phyloP scores from a whole-genome alignment of 2,888 invertebrate species.

The Boloria selene region DNA sequence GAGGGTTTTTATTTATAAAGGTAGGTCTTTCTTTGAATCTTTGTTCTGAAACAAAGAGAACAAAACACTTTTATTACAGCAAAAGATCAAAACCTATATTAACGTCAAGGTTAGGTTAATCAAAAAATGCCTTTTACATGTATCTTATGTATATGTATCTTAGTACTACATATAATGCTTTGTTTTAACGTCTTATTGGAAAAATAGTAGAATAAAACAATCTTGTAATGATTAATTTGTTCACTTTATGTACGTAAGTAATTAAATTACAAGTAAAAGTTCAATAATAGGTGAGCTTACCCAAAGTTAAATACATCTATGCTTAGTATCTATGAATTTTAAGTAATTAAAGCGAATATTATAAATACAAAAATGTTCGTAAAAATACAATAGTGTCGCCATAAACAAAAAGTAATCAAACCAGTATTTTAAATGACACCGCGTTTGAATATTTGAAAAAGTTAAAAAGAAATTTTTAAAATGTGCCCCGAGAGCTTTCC shows the following conservation, averaged over 20 bases:
- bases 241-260: not conserved
- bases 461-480: constrained; percentile 70
- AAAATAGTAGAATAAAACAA: not conserved
- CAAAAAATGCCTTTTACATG: constrained; percentile 1
- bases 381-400: constrained; percentile 30
- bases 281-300: not conserved
- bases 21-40: too few species aligned
- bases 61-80: not conserved
- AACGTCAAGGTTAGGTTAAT: constrained; percentile 11
- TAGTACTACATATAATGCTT: not conserved
- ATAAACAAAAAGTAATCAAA: constrained; percentile 35
- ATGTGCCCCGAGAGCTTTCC: constrained; percentile 65
- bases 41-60: not conserved
- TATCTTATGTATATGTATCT: not conserved
- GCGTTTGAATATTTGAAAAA: constrained; percentile 62
- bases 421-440: constrained; percentile 42
- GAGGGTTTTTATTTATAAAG: too few species aligned
- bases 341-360: constrained; percentile 20
- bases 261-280: constrained; percentile 7
- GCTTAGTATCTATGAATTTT: constrained; percentile 9
- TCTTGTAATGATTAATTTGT: not conserved
- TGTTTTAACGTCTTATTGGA: not conserved
- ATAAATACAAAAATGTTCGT: constrained; percentile 16
- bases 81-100: not conserved
- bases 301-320: constrained; percentile 7